Evolutionary conservation across 2,113 vertebrate genomes (phyloP), one percentile per base, ranked within the genome.

Genomic region (Ctenodactylus gundi): DNA sequence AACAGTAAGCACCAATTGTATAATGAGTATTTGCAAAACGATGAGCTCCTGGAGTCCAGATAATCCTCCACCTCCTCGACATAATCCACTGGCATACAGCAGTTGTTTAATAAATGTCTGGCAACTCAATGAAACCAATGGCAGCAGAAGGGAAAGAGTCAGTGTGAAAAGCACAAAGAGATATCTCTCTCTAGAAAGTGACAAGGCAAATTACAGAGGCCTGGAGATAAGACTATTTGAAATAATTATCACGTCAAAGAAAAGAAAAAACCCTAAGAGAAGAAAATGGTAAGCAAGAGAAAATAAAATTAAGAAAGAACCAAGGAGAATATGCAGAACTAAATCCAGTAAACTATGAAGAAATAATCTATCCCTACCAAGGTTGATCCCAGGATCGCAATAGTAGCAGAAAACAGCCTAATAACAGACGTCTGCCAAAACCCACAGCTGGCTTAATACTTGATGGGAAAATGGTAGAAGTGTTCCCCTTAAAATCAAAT

Each of bases 321-420:
- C 53, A 77, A 84, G 94, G 83, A 88, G 51, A 93, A 29, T 62
- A 65, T 76, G 72, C 72, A n/a, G 65, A 90, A 88, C 90, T 55
- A 91, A 84, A 91, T 67, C 53, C 67, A 88, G n/a, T 65, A 46
- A 46, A 77, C 23, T 6, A 78, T 57, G 25, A 84, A 85, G 72
- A 91, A 57, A 80, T 25, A 64, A 68, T 49, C 25, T 57, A 57
- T 80, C 44, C 58, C 18, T 46, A 25, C 57, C 46, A 85, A 80
- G 8, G n/a, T 77, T 90, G 75, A 85, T 80, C 55, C 53, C 60
- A 67, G 73, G 73, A 55, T 64, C 53, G 21, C 41, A 91, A 85
- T 60, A 46, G 75, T 58, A 21, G 41, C 34, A 55, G 73, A 72
- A 84, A 95, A 78, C 49, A 82, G 58, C 21, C 67, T 67, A 11